Evolutionary conservation across 2,888 invertebrate genomes (phyloP), one percentile per base, ranked within the genome.

Genomic region (Parelbella ahira): DNA sequence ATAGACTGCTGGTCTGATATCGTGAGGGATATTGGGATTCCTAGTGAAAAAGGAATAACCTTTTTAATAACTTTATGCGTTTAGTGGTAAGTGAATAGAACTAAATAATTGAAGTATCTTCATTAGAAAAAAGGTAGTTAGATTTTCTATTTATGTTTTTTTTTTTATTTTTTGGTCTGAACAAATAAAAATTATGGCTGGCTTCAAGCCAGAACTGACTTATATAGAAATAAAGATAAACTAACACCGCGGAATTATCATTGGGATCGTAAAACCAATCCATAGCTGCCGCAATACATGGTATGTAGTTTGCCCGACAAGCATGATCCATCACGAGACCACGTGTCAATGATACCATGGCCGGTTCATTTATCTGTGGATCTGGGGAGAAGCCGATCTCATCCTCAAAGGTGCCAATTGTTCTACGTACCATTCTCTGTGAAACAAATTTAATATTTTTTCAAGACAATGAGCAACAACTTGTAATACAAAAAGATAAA

Each of bases 1-100:
- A 67, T 93, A 95, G 0, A 95, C 93, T 0, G 92, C 91, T 1
- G 87, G 74, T 44, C 91, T 86, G 20, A 93, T 68, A 50, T 92
- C 86, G 10, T 59, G 53, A 0, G 86, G 83, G 6, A 86, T 86
- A 21, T 69, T 54, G 0, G 82, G 78, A 41, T 86, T 86, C 1
- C 86, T 84, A 54, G 2, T 52, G 34, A 41, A 1, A n/a, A 9
- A 25, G 4, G 10, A 15, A 15, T 3, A 15, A 15, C n/a, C 4
- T 15, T 3, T 15, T 2, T 15, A 4, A 3, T 15, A 15, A 15
- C 4, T 15, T 15, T 15, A 15, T 15, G 4, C 15, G 2, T 15
- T n/a, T n/a, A n/a, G n/a, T n/a, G n/a, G n/a, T n/a, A n/a, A n/a
- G n/a, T n/a, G n/a, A n/a, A n/a, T n/a, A n/a, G n/a, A n/a, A n/a